Conservation (phyloP, 2,113 vertebrate genomes). For the Halichoerus grypus region DNA sequence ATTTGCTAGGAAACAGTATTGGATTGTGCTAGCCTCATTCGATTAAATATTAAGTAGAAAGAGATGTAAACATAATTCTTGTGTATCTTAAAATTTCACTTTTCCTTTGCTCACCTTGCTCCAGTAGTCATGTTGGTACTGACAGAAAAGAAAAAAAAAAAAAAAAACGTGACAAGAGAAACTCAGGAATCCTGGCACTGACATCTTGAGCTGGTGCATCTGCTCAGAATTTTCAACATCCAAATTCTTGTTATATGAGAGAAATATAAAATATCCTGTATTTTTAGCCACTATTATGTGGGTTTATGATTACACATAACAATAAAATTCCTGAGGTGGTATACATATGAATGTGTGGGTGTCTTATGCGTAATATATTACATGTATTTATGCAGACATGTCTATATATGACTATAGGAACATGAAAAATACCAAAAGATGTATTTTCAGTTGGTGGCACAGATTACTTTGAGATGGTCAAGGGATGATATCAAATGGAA, state of each 20-base stretch:
- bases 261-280: neutral
- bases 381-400: no score
- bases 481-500: neutral
- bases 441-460: neutral
- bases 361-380: neutral
- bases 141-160: neutral
- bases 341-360: neutral
- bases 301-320: neutral
- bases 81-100: neutral
- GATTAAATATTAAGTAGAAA: neutral
- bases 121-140: neutral
- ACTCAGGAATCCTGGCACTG: neutral
- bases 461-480: neutral
- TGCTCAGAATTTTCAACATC: neutral
- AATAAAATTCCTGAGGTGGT: neutral
- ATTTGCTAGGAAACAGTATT: neutral
- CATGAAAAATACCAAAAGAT: neutral
- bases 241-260: neutral
- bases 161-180: neutral
- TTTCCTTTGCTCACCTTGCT: neutral
- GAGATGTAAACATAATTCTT: neutral
- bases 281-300: neutral
- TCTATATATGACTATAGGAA: neutral
- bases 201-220: neutral
- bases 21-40: neutral